Percentiles rank a stretch among this genome's conserved stretches.
phyloP scores from a whole-genome alignment of 2,888 invertebrate genomes.

The Schrankia costaestrigalis region DNA sequence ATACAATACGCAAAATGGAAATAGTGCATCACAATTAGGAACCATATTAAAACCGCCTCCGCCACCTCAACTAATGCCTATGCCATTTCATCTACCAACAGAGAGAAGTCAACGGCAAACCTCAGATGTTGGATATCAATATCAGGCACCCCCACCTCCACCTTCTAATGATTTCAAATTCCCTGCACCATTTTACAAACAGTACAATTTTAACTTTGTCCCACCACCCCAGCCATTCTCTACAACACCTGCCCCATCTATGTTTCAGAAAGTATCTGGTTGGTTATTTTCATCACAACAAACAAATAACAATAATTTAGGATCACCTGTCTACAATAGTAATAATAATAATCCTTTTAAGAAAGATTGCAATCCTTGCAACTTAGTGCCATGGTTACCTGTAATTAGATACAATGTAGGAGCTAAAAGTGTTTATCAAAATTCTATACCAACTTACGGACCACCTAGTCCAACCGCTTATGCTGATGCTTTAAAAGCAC shows the following conservation, averaged over 20 bases:
- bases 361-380: constrained; percentile 87
- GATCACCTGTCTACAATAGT: constrained; percentile 35
- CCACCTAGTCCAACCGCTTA: constrained; percentile 66
- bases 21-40: constrained; percentile 57
- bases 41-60: constrained; percentile 70
- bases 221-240: constrained; percentile 69
- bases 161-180: constrained; percentile 60
- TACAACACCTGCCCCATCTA: constrained; percentile 69
- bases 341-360: constrained; percentile 57
- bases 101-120: constrained; percentile 60
- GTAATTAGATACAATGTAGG: constrained; percentile 77
- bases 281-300: constrained; percentile 82
- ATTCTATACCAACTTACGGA: constrained; percentile 60
- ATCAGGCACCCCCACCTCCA: constrained; percentile 52
- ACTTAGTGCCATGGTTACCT: constrained; percentile 91
- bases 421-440: constrained; percentile 55
- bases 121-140: constrained; percentile 54
- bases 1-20: constrained; percentile 42
- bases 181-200: constrained; percentile 71
- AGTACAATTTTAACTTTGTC: constrained; percentile 71
- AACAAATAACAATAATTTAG: constrained; percentile 47
- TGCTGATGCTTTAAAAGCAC: constrained; percentile 41
- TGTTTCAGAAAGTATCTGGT: constrained; percentile 80
- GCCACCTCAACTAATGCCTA: constrained; percentile 57
- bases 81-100: constrained; percentile 63